A percentile compares a stretch with the other conserved stretches of the same genome.
phyloP scores from a whole-genome alignment of 92 coral and sea anemone genomes.

The Epizoanthus rinbou region DNA sequence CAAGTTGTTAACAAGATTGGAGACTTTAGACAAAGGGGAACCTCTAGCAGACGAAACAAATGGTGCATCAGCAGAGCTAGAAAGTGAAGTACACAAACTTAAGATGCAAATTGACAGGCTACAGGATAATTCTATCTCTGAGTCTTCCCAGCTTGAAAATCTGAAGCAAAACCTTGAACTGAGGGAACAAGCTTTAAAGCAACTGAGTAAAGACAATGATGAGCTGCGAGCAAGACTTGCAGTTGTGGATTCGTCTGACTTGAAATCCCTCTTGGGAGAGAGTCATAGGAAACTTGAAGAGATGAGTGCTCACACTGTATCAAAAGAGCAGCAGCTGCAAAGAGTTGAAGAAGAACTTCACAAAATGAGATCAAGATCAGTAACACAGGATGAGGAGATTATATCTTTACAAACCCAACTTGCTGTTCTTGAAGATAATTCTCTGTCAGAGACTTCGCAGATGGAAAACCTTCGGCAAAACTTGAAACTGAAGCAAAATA shows the following conservation, averaged over 20 bases:
- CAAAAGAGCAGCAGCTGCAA: slow-evolving; percentile 65
- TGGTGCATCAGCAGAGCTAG: slow-evolving; percentile 69
- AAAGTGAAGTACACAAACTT: slow-evolving; percentile 68
- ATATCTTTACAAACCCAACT: slow-evolving; percentile 60
- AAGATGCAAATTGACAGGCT: slow-evolving; percentile 56
- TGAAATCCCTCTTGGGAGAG: slow-evolving; percentile 78
- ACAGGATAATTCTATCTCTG: slow-evolving; percentile 68
- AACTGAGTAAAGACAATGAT: slow-evolving; percentile 76
- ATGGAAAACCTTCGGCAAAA: slow-evolving; percentile 84
- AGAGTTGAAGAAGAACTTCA: slow-evolving; percentile 75
- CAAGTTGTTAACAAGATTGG: slow-evolving; percentile 72
- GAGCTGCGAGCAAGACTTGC: slow-evolving; percentile 66
- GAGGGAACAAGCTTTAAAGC: slow-evolving; percentile 74
- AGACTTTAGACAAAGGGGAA: slow-evolving; percentile 74
- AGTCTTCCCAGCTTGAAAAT: slow-evolving; percentile 73
- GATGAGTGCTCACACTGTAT: slow-evolving; percentile 52
- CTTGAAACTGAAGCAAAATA: slow-evolving; percentile 78
- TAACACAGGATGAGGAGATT: slow-evolving; percentile 72
- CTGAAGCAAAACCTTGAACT: slow-evolving; percentile 69
- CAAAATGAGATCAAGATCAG: slow-evolving; percentile 65
- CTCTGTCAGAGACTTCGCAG: slow-evolving; percentile 81
- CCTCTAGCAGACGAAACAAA: slow-evolving; percentile 76
- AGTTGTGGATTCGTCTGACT: slow-evolving; percentile 69
- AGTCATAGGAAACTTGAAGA: slow-evolving; percentile 78
- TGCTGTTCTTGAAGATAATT: slow-evolving; percentile 78